Base-by-base conservation (phyloP, 2,888 invertebrate genomes). In the Tineola bisselliella region DNA sequence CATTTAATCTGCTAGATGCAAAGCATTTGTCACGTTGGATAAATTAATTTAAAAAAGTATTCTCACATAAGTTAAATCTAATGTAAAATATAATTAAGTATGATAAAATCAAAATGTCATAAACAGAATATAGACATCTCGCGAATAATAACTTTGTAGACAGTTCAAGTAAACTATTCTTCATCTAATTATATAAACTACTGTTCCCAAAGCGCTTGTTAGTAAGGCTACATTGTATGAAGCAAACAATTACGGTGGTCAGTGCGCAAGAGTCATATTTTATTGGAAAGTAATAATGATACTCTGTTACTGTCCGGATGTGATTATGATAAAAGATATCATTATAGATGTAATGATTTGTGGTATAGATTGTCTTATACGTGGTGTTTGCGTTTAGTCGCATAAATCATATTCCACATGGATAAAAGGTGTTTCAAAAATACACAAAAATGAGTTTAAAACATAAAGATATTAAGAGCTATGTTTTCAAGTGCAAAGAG, bases 401-500 rank as follows among this genome's bases (percentile, higher is more conserved):
- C 3, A 1, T n/a, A 38, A 38, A 38, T 38, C 25, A 25, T 25
- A 25, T 25, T 2, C 25, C 6, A 5, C 3, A 44, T 13, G 4
- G 13, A 44, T 44, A 44, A 3, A 44, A 3, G 44, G 44, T 44
- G 44, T 44, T 13, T 8, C 8, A 44, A 44, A 44, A 8, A 13
- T 5, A 44, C 25, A 4, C 25, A 25, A 25, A 25, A 4, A 25
- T 4, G 25, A 25, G 6, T 25, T 25, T 4, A 25, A 25, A 25
- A 25, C 6, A 25, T 25, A 25, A 25, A 25, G 25, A 25, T 25
- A 25, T 25, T 2, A 25, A 4, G 25, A 25, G 6, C 25, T 4
- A 25, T 25, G 25, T 25, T 25, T 25, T 2, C 2, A 25, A 25
- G 25, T 25, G 25, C 38, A 38, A 38, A 4, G n/a, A 13, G 80